Evolutionary conservation across 2,888 invertebrate genomes (phyloP).

Genomic region (Tillus elongatus): DNA sequence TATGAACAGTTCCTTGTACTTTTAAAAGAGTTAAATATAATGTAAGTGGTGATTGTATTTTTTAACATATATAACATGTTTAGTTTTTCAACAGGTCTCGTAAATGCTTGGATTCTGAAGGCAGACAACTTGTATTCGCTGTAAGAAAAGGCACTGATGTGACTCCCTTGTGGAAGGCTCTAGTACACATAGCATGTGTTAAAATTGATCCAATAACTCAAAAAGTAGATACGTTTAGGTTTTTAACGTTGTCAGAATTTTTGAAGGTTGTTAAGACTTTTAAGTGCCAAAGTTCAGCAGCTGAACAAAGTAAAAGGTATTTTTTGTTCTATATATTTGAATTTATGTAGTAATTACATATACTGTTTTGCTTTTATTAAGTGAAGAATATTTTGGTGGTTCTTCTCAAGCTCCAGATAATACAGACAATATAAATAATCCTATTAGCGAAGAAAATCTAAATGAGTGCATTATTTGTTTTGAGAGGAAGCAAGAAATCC

Average conservation of each 20-base stretch:
- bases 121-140: conserved; percentile 55
- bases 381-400: background rate
- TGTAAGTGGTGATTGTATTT: conserved; percentile 44
- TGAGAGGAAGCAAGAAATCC: conserved; percentile 58
- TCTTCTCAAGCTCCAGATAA: background rate
- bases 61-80: background rate
- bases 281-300: conserved; percentile 41
- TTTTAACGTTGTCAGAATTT: conserved; percentile 56
- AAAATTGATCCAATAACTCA: conserved; percentile 47
- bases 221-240: conserved; percentile 49
- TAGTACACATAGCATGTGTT: conserved; percentile 56
- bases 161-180: conserved; percentile 59
- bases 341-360: background rate
- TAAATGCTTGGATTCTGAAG: conserved; percentile 51
- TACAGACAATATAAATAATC: too few species aligned
- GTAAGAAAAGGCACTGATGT: conserved; percentile 56
- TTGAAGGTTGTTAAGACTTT: conserved; percentile 51
- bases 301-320: conserved; percentile 33
- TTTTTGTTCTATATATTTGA: conserved; percentile 11
- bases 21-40: conserved; percentile 50
- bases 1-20: conserved; percentile 53
- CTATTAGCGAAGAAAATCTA: background rate
- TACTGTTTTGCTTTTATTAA: background rate
- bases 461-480: conserved; percentile 64
- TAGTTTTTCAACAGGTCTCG: conserved; percentile 44